Conservation (phyloP, 2,113 vertebrate genomes). For the Phylloscopus trochiloides region DNA sequence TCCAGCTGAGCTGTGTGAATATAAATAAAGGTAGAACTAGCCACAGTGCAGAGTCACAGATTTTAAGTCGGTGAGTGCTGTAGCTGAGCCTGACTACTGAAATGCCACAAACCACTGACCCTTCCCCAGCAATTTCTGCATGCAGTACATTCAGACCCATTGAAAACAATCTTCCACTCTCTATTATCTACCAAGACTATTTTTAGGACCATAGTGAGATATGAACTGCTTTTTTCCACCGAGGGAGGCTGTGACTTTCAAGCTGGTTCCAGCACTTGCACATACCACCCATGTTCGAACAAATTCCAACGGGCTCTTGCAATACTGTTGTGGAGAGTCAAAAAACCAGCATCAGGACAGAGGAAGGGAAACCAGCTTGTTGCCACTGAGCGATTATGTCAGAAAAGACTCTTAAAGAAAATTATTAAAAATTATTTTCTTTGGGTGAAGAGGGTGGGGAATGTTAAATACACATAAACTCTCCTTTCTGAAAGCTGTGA, state of each 20-base stretch:
- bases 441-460: not conserved
- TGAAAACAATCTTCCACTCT: constrained; percentile 27
- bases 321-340: not conserved
- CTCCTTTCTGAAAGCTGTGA: not conserved
- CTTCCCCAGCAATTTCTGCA: not conserved
- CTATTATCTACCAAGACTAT: constrained; percentile 51
- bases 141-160: constrained; percentile 39
- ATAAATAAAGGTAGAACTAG: not conserved
- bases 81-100: not conserved
- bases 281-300: not conserved
- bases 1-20: not conserved
- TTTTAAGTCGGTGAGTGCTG: rapidly evolving
- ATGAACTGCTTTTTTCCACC: not conserved
- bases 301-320: constrained; percentile 31
- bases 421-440: not conserved
- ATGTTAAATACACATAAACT: not conserved
- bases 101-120: not conserved
- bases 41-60: not conserved
- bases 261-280: not conserved
- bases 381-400: not conserved
- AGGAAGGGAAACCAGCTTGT: not conserved
- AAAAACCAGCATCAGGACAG: not conserved
- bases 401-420: not conserved
- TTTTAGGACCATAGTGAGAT: constrained; percentile 38
- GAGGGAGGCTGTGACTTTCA: not conserved